Evolutionary conservation across 2,113 vertebrate species (phyloP).

Genomic region (human): GRCh38 chr3:97788501-97789000

Average conservation of each 20-base stretch:
- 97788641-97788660: not conserved
- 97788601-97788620: not conserved
- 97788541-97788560: not conserved
- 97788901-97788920: not conserved
- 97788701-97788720: not conserved
- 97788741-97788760: constrained; percentile 7
- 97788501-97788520: not conserved
- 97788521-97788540: not conserved
- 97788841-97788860: not conserved
- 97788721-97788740: not conserved
- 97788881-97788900: not conserved
- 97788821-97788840: not conserved
- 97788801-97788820: not conserved
- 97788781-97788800: not conserved
- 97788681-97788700: not conserved
- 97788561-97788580: not conserved
- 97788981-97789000: not conserved
- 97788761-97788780: not conserved
- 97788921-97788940: not conserved
- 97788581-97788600: not conserved
- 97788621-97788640: not conserved
- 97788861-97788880: not conserved
- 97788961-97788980: not conserved
- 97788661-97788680: constrained; percentile 26
- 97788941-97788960: not conserved